phyloP scores from a whole-genome alignment of 2,113 vertebrate species.

The Ifrita kowaldi region DNA sequence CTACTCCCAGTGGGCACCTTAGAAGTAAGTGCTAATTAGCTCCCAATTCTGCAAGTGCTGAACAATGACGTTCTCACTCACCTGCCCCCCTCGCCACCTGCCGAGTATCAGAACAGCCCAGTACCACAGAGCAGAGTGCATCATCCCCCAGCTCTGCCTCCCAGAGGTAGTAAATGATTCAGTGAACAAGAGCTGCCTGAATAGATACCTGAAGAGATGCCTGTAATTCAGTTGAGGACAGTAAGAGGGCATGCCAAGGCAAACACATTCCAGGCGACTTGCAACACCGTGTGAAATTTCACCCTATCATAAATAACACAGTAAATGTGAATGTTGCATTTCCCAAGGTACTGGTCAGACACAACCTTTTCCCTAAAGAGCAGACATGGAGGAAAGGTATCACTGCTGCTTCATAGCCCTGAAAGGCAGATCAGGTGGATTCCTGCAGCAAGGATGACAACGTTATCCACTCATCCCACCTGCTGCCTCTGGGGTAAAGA shows the following conservation, averaged over 20 bases:
- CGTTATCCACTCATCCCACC: background rate
- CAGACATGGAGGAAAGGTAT: rapidly evolving
- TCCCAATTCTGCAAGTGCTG: background rate
- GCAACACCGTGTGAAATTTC: constrained; percentile 35
- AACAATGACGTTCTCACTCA: background rate
- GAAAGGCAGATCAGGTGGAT: background rate
- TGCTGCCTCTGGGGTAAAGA: background rate
- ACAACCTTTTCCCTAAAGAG: background rate
- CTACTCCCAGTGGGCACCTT: background rate
- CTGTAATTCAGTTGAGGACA: background rate
- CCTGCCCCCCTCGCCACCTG: rapidly evolving
- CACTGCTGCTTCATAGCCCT: background rate
- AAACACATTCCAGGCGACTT: constrained; percentile 42
- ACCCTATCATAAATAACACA: constrained; percentile 2
- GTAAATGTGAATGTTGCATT: background rate
- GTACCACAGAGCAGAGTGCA: rapidly evolving
- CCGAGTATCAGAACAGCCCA: rapidly evolving
- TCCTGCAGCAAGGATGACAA: background rate
- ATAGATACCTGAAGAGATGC: background rate
- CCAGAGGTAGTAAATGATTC: background rate
- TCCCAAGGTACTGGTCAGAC: background rate
- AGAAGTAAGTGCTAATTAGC: background rate
- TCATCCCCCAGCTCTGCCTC: background rate
- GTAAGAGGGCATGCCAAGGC: background rate
- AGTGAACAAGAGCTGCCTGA: background rate